phyloP scores from a whole-genome alignment of 2,113 vertebrate species.

The Emydura subglobosa region DNA sequence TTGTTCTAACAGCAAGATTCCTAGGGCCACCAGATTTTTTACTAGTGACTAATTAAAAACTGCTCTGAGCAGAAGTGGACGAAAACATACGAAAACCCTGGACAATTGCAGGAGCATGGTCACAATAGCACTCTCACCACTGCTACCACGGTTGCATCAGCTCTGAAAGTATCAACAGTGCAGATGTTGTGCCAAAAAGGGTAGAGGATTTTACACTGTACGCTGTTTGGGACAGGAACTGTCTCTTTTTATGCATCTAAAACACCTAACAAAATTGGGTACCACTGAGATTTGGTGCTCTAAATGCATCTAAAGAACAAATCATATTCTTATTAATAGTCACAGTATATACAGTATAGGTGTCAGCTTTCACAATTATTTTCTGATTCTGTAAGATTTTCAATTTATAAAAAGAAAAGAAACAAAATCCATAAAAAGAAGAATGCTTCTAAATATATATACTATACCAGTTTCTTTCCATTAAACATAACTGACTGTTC shows the following conservation, averaged over 20 bases:
- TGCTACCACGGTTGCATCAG: not conserved
- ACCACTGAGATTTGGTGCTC: no score
- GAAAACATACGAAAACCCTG: not conserved
- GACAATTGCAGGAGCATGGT: not conserved
- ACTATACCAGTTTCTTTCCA: not conserved
- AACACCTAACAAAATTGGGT: not conserved
- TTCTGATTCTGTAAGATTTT: not conserved
- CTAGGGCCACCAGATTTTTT: not conserved
- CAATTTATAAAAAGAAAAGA: not conserved
- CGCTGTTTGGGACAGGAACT: not conserved
- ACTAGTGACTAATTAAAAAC: not conserved
- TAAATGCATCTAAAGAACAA: not conserved
- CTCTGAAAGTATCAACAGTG: not conserved
- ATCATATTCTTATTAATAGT: not conserved
- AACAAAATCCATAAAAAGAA: not conserved
- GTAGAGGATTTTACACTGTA: not conserved
- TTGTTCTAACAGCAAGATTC: not conserved
- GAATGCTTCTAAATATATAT: slow-evolving; percentile 2
- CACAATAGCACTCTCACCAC: not conserved
- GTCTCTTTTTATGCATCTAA: not conserved
- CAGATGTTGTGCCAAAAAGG: not conserved
- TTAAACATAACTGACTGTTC: slow-evolving; percentile 17
- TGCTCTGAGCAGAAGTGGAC: not conserved
- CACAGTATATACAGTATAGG: not conserved
- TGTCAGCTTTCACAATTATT: not conserved